phyloP scores from a whole-genome alignment of 2,888 invertebrate species.

The Gastracanthus pulcherrimus region DNA sequence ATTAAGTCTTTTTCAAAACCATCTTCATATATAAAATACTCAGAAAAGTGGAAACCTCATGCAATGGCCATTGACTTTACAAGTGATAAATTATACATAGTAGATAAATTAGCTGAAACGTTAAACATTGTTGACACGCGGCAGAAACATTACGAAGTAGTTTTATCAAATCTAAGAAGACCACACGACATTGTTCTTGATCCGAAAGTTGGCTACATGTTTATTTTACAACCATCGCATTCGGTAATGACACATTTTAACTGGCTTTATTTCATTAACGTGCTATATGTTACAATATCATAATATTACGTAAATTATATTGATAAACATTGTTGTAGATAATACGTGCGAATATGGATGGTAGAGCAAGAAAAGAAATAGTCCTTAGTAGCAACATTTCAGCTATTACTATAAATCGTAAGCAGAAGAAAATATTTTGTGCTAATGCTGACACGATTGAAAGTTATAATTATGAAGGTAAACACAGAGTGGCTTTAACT shows the following conservation, averaged over 20 bases:
- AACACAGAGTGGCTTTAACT: background rate
- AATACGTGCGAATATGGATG: background rate
- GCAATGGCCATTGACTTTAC: constrained; percentile 20
- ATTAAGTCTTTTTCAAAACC: no score
- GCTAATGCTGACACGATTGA: background rate
- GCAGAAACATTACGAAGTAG: background rate
- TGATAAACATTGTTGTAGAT: no score
- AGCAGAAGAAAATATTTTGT: background rate
- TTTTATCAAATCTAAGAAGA: background rate
- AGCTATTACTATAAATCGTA: background rate
- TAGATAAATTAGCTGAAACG: background rate
- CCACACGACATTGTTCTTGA: constrained; percentile 18
- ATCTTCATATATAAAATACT: no score
- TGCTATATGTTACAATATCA: background rate
- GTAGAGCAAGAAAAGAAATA: background rate
- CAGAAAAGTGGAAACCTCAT: background rate
- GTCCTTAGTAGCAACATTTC: background rate
- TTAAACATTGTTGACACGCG: no score
- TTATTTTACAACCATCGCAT: background rate
- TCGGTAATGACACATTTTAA: constrained; percentile 26
- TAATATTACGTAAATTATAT: no score
- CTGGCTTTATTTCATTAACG: background rate
- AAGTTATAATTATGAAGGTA: background rate
- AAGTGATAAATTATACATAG: background rate
- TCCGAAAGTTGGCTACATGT: background rate